Evolutionary conservation across 2,888 invertebrate species (phyloP).

Genomic region (Enoplolaimus lenunculus): DNA sequence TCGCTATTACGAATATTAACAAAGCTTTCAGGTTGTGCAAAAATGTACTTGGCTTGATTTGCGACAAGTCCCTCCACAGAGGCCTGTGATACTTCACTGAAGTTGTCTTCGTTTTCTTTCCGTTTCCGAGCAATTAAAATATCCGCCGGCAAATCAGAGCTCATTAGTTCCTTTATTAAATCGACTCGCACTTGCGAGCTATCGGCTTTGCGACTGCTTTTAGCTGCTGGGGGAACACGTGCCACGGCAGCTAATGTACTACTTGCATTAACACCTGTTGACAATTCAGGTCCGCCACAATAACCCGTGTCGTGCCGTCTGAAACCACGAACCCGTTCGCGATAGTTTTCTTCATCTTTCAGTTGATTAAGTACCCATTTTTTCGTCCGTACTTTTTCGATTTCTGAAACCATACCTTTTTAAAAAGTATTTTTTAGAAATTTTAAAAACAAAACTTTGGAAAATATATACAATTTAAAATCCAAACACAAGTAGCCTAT

Average conservation of each 20-base stretch:
- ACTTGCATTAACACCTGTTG: slow-evolving; percentile 41
- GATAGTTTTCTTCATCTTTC: slow-evolving; percentile 27
- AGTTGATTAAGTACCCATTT: slow-evolving; percentile 56
- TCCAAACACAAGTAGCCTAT: too few relatives aligned
- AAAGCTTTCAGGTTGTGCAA: too few relatives aligned
- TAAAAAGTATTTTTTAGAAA: too few relatives aligned
- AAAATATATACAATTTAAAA: too few relatives aligned
- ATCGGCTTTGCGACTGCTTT: not conserved
- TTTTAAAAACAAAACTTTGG: too few relatives aligned
- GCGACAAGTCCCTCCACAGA: slow-evolving; percentile 28
- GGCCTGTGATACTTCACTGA: too few relatives aligned
- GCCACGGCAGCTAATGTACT: slow-evolving; percentile 40
- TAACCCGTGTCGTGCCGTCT: not conserved
- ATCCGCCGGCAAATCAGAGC: slow-evolving; percentile 17
- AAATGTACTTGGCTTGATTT: slow-evolving; percentile 19
- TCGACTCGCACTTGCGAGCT: not conserved
- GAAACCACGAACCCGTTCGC: not conserved
- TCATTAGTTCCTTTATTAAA: slow-evolving; percentile 24
- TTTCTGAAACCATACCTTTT: too few relatives aligned
- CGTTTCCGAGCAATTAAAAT: slow-evolving; percentile 49
- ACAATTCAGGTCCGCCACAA: too few relatives aligned
- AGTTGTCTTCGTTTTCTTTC: slow-evolving; percentile 49
- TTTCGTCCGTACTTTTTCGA: slow-evolving; percentile 55
- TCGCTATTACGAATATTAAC: too few relatives aligned
- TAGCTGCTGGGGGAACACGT: not conserved